Base-by-base conservation (phyloP, 2,113 vertebrate genomes). In the Oryzias celebensis region DNA sequence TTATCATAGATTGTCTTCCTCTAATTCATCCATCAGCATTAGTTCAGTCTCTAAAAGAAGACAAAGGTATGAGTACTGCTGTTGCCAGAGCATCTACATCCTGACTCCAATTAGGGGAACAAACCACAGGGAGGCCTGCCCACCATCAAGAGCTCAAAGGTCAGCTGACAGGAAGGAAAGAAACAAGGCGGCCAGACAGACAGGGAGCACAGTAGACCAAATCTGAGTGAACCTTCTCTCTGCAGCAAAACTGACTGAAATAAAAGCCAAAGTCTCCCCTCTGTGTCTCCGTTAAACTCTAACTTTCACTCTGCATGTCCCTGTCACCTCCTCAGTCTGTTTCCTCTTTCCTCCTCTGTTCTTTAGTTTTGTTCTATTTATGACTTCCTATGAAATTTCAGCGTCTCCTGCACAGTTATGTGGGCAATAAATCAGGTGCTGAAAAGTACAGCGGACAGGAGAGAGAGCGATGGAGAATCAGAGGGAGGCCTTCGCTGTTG, bases 361-460 rank as follows among this genome's bases (percentile, higher is more conserved):
- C 75, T 77, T 83, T 58, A 68, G 78, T 85, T 85, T 88, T 79
- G 83, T 87, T 86, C 73, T 87, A 88, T 91, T 92, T 91, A 92
- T 83, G 90, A 91, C 90, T 91, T 92, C 90, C 91, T 89, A 73
- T 89, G 83, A 88, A 91, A 92, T 90, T 84, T 81, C 82, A 53
- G 75, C 84, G 57, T 89, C 80, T 88, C 86, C 59, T 68, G 84
- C 81, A 89, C 78, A 87, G 89, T 90, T 90, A 90, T 85, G 90
- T 90, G 84, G 84, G 85, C 87, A 89, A 94, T 94, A 94, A 96
- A 95, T 94, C 90, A 93, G 75, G 23, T 80, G 76, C 89, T 84
- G 89, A 94, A 94, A 94, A 94, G 93, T 91, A 93, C 92, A 91
- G 90, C 73, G 84, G 90, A 90, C 82, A 91, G 85, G 91, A 82